phyloP scores from a whole-genome alignment of 2,113 vertebrate species.

The Upupa epops region DNA sequence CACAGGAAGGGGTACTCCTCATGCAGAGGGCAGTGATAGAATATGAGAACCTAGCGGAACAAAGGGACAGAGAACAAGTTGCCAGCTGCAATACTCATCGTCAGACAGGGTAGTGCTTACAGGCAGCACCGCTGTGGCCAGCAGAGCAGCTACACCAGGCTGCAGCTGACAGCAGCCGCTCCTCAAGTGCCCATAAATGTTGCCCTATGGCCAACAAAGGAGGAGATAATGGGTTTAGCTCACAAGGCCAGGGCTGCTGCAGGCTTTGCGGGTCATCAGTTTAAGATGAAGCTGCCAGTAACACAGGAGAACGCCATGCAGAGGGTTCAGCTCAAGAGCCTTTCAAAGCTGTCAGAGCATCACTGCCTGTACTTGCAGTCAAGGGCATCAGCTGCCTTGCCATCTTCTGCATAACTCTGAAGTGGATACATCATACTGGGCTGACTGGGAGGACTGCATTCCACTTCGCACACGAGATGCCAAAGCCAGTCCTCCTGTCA shows the following conservation, averaged over 20 bases:
- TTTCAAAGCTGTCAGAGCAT: background rate
- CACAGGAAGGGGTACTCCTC: slow-evolving; percentile 81
- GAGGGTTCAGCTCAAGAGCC: background rate
- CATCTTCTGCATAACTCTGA: background rate
- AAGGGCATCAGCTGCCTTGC: background rate
- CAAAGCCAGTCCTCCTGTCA: background rate
- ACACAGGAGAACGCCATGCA: background rate
- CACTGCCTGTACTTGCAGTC: background rate
- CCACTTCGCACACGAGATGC: background rate
- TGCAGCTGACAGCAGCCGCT: background rate
- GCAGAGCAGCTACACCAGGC: background rate
- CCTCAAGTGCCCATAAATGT: background rate
- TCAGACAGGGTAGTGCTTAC: background rate
- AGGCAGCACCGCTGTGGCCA: background rate
- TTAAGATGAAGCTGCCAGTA: background rate
- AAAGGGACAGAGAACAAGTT: background rate
- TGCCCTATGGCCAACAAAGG: background rate
- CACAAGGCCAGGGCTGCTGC: background rate
- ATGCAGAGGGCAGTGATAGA: slow-evolving; percentile 89
- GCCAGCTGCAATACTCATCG: background rate
- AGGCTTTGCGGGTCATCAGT: background rate
- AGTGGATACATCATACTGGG: fast-evolving
- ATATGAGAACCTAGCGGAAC: slow-evolving; percentile 86
- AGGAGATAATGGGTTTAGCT: background rate
- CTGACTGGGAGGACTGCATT: background rate